Conservation (phyloP, 2,797 vertebrate genomes). For the Pangasius djambal region DNA sequence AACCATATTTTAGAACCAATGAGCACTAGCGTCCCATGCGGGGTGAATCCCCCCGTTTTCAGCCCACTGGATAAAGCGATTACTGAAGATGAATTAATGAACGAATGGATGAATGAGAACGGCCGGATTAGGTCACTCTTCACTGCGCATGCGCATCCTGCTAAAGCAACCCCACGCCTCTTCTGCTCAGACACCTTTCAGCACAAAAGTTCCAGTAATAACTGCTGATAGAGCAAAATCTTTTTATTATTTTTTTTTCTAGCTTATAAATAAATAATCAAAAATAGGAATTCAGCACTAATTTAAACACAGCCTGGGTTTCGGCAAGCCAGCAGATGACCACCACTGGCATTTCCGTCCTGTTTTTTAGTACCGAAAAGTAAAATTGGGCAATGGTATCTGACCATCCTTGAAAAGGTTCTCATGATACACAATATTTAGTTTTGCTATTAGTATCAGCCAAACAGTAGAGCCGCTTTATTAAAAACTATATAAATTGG, state of each 20-base stretch:
- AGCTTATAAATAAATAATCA: not conserved
- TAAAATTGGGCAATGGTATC: not conserved
- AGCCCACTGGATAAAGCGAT: not conserved
- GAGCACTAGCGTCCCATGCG: not conserved
- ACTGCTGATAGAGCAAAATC: not conserved
- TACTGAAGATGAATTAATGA: not conserved
- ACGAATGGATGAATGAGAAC: not conserved
- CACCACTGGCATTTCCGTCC: not conserved
- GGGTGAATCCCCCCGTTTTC: not conserved
- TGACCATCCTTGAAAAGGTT: not conserved
- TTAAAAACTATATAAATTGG: not conserved
- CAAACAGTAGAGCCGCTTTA: not conserved
- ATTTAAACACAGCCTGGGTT: not conserved
- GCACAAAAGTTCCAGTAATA: not conserved
- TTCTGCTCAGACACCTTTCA: not conserved
- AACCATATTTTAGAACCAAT: not conserved
- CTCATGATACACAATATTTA: not conserved
- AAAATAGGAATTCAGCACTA: not conserved
- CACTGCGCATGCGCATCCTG: not conserved
- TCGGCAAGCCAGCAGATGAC: not conserved
- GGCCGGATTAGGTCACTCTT: not conserved
- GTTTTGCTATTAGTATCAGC: not conserved
- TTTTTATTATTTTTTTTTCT: not conserved
- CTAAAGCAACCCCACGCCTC: too few relatives aligned
- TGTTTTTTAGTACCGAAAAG: not conserved